Evolutionary conservation across 1,140 invertebrate species (phyloP), one percentile per base, ranked within the genome.

Genomic region (Platyura marginata): DNA sequence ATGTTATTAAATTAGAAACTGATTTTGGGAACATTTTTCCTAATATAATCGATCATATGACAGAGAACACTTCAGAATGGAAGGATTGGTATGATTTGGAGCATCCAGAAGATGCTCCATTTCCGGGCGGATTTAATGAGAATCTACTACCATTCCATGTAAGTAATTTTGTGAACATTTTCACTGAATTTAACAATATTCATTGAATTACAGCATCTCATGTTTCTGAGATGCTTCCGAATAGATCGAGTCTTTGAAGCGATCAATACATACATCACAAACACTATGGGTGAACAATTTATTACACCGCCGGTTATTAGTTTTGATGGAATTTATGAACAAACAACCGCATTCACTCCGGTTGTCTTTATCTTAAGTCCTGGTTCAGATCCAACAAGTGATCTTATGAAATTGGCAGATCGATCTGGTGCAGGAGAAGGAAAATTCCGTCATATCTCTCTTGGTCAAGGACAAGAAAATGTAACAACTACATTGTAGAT

Each of bases 401-500:
- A 92, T 55, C 57, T 94, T n/a, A 81, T 87, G 68, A 91, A 89
- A 62, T 55, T 92, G 18, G 85, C 81, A 0, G 81, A 88, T 38
- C 64, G 64, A 45, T 70, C 63, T 42, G 77, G 77, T 16, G 79
- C 74, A 50, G 75, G 75, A 2, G 73, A 71, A 35, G 76, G 73
- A 42, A 80, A 77, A 51, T 81, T 92, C 48, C 76, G 79, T 53
- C 81, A 83, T 53, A 65, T 92, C 9, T 91, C 87, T 0, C 69
- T 92, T 20, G 88, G 88, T 3, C 86, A 92, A 63, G 86, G 85
- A 1, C 88, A 92, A 63, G 87, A 91, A 56, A 71, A 74, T 55
- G 80, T 77, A 49, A 86, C 86, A 0, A 46, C 87, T 23, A 63
- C 66, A 18, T 60, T 90, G n/a, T n/a, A n/a, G n/a, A n/a, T n/a